These are phyloP conservation scores for Alosa sapidissima DNA, from an alignment of 2,797 vertebrate genomes.

Conservation along the genomic window DNA sequence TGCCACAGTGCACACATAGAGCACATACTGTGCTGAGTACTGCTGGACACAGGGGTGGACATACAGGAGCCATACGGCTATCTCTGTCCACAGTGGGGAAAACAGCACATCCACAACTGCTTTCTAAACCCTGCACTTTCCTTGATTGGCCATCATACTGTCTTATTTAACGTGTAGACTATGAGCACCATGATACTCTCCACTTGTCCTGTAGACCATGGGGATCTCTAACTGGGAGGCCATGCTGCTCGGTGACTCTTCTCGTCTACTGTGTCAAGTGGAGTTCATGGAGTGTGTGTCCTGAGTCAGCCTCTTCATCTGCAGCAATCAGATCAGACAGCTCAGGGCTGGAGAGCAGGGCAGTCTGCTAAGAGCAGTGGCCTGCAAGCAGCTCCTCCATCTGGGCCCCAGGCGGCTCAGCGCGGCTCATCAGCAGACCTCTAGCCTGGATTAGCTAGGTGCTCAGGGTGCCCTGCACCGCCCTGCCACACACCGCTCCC, in stretches of 20 bases:
- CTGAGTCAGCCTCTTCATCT: conserved; percentile 39
- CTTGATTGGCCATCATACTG: neutral
- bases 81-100: neutral
- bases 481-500: conserved; percentile 27
- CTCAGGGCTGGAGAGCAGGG: conserved; percentile 6
- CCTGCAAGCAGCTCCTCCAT: conserved; percentile 27
- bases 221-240: neutral
- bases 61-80: neutral
- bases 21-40: neutral
- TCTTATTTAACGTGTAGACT: neutral
- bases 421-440: neutral
- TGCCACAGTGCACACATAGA: neutral
- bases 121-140: neutral
- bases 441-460: conserved; percentile 29
- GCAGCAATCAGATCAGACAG: conserved; percentile 43
- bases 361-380: conserved; percentile 1
- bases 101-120: neutral
- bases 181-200: neutral
- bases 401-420: conserved; percentile 31
- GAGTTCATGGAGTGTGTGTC: neutral
- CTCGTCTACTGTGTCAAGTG: neutral
- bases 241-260: neutral
- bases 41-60: neutral
- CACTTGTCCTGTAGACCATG: neutral
- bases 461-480: neutral